Evolutionary conservation across 2,113 vertebrate genomes (phyloP).

Genomic region (Falco punctatus): DNA sequence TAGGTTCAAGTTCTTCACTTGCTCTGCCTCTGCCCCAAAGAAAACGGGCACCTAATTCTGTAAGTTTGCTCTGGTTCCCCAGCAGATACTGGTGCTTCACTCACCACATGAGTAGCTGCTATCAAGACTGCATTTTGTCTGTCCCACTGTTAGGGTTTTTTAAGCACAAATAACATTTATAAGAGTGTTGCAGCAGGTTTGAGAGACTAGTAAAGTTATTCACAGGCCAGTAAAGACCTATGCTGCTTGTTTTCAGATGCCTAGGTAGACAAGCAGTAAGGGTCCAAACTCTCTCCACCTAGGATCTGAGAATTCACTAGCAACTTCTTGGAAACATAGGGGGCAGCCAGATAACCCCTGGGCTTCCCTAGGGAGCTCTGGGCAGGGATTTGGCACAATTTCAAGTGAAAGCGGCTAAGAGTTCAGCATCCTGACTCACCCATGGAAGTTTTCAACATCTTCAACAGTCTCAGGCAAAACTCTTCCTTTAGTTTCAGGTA

Average conservation of each 20-base stretch:
- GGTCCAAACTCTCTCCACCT: neutral
- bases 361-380: neutral
- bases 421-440: slow-evolving; percentile 50
- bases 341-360: neutral
- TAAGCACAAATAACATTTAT: neutral
- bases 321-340: neutral
- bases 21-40: neutral
- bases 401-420: neutral
- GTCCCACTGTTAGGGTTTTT: neutral
- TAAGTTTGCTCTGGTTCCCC: neutral
- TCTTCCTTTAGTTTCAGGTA: slow-evolving; percentile 87
- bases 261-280: neutral
- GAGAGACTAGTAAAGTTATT: neutral
- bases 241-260: neutral
- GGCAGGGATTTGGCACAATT: neutral
- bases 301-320: neutral
- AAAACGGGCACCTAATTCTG: neutral
- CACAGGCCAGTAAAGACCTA: neutral
- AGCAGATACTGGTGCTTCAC: neutral
- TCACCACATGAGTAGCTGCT: neutral
- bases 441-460: slow-evolving; percentile 82
- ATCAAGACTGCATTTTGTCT: neutral
- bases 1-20: neutral
- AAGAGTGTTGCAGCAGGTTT: neutral
- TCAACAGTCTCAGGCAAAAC: slow-evolving; percentile 87